These are phyloP conservation scores for Neocrepidodera transversa DNA, from an alignment of 2,888 invertebrate species.

Conservation along the genomic window DNA sequence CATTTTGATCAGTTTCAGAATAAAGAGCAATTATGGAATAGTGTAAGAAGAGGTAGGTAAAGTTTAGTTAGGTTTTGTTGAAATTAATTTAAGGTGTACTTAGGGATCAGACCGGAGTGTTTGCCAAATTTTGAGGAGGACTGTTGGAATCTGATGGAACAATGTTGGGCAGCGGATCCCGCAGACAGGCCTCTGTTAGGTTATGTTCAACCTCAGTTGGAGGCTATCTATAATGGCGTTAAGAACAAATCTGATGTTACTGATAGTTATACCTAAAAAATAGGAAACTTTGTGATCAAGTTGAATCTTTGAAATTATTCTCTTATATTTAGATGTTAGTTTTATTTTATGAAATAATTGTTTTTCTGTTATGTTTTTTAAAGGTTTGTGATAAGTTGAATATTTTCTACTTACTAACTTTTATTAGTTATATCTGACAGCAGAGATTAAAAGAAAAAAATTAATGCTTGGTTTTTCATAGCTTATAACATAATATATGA, in stretches of 20 bases:
- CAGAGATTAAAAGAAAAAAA: not conserved
- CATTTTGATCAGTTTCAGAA: conserved; percentile 84
- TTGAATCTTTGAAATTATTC: not conserved
- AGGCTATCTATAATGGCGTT: conserved; percentile 60
- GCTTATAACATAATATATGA: not conserved
- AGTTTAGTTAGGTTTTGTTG: conserved; percentile 1
- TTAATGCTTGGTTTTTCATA: not conserved
- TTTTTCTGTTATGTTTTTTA: conserved; percentile 7
- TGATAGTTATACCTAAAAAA: conserved; percentile 2
- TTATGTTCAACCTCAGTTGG: conserved; percentile 74
- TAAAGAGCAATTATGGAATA: conserved; percentile 86
- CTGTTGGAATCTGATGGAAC: conserved; percentile 85
- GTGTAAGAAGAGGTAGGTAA: conserved; percentile 76
- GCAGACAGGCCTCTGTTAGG: conserved; percentile 77
- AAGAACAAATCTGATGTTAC: conserved; percentile 17
- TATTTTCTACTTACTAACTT: conserved; percentile 21
- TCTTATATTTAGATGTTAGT: conserved; percentile 3
- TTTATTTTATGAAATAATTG: conserved; percentile 8
- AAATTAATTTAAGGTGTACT: conserved; percentile 25
- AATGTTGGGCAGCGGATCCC: conserved; percentile 84
- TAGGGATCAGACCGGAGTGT: conserved; percentile 83
- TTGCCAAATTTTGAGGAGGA: conserved; percentile 76
- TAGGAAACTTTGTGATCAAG: not conserved
- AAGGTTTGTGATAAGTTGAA: conserved; percentile 9
- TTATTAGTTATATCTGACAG: conserved; percentile 6